A percentile compares a stretch with the other conserved stretches of the same genome.
Conservation (phyloP, 2,888 invertebrate species). For the Caradrina clavipalpis region DNA sequence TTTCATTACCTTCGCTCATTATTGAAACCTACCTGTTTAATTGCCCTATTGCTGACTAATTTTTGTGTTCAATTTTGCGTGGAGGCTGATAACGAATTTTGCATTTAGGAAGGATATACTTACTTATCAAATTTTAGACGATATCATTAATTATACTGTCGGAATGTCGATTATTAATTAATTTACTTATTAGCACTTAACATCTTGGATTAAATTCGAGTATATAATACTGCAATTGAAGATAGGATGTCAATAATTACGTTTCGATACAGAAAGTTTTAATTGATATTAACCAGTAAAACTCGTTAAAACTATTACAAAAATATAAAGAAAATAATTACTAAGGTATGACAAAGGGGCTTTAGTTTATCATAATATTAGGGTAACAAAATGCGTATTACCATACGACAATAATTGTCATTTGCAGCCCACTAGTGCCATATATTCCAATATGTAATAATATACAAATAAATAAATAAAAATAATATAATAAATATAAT, state of each 20-base stretch:
- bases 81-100: slow-evolving; percentile 35
- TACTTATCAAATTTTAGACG: slow-evolving; percentile 4
- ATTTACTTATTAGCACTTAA: not conserved
- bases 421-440: too few relatives aligned
- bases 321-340: too few relatives aligned
- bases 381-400: too few relatives aligned
- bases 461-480: too few relatives aligned
- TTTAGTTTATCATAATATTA: too few relatives aligned
- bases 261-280: not conserved
- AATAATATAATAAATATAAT: too few relatives aligned
- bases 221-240: not conserved
- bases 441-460: too few relatives aligned
- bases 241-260: not conserved
- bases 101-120: slow-evolving; percentile 21
- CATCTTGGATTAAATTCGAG: not conserved
- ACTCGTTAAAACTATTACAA: too few relatives aligned
- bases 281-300: not conserved
- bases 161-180: not conserved
- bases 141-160: slow-evolving; percentile 16
- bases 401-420: too few relatives aligned
- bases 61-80: slow-evolving; percentile 50
- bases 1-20: slow-evolving; percentile 47
- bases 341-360: too few relatives aligned
- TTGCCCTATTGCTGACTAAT: slow-evolving; percentile 49
- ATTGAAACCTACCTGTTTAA: slow-evolving; percentile 35